phyloP scores from a whole-genome alignment of 1,140 invertebrate species.

The Megalopta genalis region DNA sequence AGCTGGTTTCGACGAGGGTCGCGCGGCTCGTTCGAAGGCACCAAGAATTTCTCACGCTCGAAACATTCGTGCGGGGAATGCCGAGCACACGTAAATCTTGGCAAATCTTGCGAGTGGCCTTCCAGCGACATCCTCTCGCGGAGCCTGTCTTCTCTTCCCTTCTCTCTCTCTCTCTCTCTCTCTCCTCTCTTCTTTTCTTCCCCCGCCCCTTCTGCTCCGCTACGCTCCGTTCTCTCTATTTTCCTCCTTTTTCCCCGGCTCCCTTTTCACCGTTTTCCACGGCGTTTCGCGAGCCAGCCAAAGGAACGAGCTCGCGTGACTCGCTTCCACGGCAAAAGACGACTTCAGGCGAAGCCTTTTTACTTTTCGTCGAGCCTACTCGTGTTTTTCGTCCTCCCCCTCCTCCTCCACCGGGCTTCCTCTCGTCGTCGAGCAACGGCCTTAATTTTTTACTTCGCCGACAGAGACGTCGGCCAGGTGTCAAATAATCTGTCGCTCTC shows the following conservation, averaged over 20 bases:
- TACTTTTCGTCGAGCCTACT: slow-evolving; percentile 19
- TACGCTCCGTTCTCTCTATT: not conserved
- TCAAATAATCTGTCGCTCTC: not conserved
- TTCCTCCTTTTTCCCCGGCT: not conserved
- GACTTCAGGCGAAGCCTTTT: slow-evolving; percentile 10
- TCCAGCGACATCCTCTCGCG: not conserved
- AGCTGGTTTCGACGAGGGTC: slow-evolving; percentile 29
- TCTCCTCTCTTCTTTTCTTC: not conserved
- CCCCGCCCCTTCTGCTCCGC: not conserved
- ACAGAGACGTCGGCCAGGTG: not conserved
- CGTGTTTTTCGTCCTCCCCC: not conserved
- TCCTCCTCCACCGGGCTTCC: too few relatives aligned
- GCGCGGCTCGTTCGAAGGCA: slow-evolving; percentile 42
- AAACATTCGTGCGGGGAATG: slow-evolving; percentile 59
- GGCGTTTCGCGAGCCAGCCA: slow-evolving; percentile 20
- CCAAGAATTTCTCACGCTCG: slow-evolving; percentile 61
- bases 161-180: not conserved
- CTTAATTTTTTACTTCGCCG: not conserved
- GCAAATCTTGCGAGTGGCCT: slow-evolving; percentile 61
- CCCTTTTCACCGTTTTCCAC: slow-evolving; percentile 2
- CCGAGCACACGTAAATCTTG: slow-evolving; percentile 63
- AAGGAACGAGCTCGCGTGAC: slow-evolving; percentile 12
- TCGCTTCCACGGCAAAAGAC: not conserved
- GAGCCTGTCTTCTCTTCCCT: not conserved
- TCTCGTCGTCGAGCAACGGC: slow-evolving; percentile 10